Conservation (phyloP, 2,888 invertebrate species). For the Drosophila meridiana region DNA sequence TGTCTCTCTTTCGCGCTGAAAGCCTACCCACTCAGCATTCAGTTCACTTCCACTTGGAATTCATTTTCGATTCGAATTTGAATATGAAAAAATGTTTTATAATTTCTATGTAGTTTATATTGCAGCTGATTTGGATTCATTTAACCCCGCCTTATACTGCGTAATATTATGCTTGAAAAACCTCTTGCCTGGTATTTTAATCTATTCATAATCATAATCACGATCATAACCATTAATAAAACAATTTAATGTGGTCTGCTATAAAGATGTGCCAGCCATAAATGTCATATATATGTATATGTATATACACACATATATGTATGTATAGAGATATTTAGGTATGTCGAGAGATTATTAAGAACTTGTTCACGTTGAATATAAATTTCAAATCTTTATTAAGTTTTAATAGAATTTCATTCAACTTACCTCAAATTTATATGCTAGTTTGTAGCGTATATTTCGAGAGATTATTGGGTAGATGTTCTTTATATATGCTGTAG, state of each 20-base stretch:
- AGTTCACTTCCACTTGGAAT: conserved; percentile 23
- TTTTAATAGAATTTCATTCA: neutral
- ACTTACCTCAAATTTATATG: neutral
- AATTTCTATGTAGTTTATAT: conserved; percentile 26
- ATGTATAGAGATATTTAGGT: neutral
- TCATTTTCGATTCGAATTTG: conserved; percentile 56
- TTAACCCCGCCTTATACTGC: conserved; percentile 5
- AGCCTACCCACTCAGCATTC: conserved; percentile 51
- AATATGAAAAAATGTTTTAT: conserved; percentile 48
- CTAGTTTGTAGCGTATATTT: neutral
- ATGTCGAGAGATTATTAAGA: neutral
- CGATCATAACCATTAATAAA: conserved; percentile 72
- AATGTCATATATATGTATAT: neutral
- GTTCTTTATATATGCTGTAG: neutral
- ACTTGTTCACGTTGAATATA: neutral
- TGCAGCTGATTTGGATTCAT: conserved; percentile 4
- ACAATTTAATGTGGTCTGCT: conserved; percentile 62
- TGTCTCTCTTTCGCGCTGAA: conserved; percentile 19
- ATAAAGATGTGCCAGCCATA: conserved; percentile 11
- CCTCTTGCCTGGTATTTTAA: conserved; percentile 35
- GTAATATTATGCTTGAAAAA: conserved; percentile 4
- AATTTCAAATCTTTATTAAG: neutral
- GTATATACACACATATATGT: neutral
- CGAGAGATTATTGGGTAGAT: neutral
- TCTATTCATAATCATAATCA: conserved; percentile 58